Base-by-base conservation (phyloP, 1,140 invertebrate species). In the Nixonia krombeini region DNA sequence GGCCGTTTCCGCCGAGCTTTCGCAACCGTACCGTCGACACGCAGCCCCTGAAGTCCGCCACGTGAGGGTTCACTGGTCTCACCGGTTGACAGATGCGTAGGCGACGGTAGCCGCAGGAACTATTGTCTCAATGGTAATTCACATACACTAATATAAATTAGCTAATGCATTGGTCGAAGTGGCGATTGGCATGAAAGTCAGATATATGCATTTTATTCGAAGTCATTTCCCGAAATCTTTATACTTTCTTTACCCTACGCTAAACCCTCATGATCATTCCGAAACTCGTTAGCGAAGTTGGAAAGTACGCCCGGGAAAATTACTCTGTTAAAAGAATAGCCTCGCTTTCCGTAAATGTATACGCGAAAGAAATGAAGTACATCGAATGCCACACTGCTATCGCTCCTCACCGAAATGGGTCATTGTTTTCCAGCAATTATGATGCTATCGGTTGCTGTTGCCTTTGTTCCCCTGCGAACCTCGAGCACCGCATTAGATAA, bases 341-440 rank as follows among this genome's bases (percentile, higher is more conserved):
- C 42, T 18, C 41, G 9, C 44, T 53, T 53, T 58, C 25, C 51
- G 4, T 37, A 15, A 58, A 66, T 59, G 50, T 52, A n/a, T n/a
- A 41, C 18, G 56, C 44, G 41, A 52, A 61, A 50, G 49, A 46
- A 68, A 68, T 61, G 52, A 68, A 68, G 64, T 67, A 53, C 49
- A 41, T 53, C 28, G 62, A 59, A 50, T 55, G 41, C 51, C 61
- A 23, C 53, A 47, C 40, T 56, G 56, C 55, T 68, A 61, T 52
- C 56, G 64, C 18, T 37, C 18, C 53, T 28, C 15, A 31, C 28
- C 21, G 35, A 45, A 57, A 58, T 62, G 50, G 65, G 57, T 68
- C 65, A 68, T 68, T 68, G 65, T 68, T 68, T 68, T 53, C 52
- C 45, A 41, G 65, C 57, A 68, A 68, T 68, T 62, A 62, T 62